Conservation (phyloP, 2,888 invertebrate species). For the Epinotia brunnichana region DNA sequence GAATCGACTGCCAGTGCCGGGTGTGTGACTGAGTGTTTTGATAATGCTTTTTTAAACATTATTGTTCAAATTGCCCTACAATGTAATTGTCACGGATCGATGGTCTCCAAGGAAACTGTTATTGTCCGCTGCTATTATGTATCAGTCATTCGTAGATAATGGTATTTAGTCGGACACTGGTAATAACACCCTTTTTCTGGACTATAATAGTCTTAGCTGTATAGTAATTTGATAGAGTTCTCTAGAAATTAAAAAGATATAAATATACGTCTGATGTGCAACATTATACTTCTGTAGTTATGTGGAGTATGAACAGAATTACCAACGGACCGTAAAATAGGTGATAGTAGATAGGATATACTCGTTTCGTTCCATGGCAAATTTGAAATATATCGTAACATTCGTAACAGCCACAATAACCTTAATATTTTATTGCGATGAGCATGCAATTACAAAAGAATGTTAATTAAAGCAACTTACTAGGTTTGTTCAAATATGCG, state of each 20-base stretch:
- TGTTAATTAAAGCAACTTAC: conserved; percentile 31
- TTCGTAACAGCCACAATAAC: conserved; percentile 24
- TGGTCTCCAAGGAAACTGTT: conserved; percentile 50
- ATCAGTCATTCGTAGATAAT: conserved; percentile 40
- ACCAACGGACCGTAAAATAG: not conserved
- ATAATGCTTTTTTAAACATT: conserved; percentile 21
- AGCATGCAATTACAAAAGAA: conserved; percentile 30
- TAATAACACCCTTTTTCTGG: conserved; percentile 34
- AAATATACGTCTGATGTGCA: conserved; percentile 2
- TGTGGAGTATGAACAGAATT: not conserved
- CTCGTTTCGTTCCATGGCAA: not conserved
- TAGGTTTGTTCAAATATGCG: conserved; percentile 9
- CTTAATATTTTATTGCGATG: conserved; percentile 23
- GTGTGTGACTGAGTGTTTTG: conserved; percentile 10
- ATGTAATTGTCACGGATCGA: conserved; percentile 50
- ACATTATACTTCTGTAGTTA: not conserved
- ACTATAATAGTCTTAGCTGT: conserved; percentile 29
- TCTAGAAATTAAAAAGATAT: conserved; percentile 10
- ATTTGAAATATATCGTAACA: conserved; percentile 7
- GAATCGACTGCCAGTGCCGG: not conserved
- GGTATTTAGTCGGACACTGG: conserved; percentile 42
- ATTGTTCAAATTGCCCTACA: conserved; percentile 33
- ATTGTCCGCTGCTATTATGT: conserved; percentile 28
- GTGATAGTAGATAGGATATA: not conserved
- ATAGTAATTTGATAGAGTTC: not conserved